These are phyloP conservation scores for Sycophila sp. DNA, from an alignment of 1,140 invertebrate genomes.

Conservation along the genomic window DNA sequence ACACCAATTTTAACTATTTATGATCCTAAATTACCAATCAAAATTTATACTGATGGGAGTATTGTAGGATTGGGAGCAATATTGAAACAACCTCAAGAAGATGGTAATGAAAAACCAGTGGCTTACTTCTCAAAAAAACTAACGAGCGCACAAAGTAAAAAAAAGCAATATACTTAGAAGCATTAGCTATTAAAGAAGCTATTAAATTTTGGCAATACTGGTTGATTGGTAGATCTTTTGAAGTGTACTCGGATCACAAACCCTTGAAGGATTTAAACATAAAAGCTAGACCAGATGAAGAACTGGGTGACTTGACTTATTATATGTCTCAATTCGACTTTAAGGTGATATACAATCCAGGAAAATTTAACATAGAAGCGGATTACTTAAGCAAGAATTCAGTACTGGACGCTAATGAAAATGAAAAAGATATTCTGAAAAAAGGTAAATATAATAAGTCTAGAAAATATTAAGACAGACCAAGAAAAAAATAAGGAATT, in stretches of 20 bases:
- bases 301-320: not conserved
- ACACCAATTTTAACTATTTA: slow-evolving; percentile 37
- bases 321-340: not conserved
- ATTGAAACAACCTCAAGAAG: slow-evolving; percentile 39
- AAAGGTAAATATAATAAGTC: not conserved
- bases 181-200: not conserved
- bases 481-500: too few relatives aligned
- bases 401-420: not conserved
- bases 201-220: not conserved
- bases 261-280: not conserved
- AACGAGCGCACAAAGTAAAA: not conserved
- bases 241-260: too few relatives aligned
- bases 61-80: slow-evolving; percentile 40
- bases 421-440: not conserved
- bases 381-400: not conserved
- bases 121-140: not conserved
- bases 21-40: slow-evolving; percentile 34
- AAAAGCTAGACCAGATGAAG: not conserved
- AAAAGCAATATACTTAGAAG: not conserved
- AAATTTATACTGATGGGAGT: slow-evolving; percentile 43
- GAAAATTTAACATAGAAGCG: not conserved
- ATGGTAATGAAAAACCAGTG: slow-evolving; percentile 28
- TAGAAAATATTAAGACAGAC: too few relatives aligned
- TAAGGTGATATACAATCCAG: not conserved
- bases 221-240: not conserved